Conservation (phyloP, 2,888 invertebrate species). For the Augiades crinisus region DNA sequence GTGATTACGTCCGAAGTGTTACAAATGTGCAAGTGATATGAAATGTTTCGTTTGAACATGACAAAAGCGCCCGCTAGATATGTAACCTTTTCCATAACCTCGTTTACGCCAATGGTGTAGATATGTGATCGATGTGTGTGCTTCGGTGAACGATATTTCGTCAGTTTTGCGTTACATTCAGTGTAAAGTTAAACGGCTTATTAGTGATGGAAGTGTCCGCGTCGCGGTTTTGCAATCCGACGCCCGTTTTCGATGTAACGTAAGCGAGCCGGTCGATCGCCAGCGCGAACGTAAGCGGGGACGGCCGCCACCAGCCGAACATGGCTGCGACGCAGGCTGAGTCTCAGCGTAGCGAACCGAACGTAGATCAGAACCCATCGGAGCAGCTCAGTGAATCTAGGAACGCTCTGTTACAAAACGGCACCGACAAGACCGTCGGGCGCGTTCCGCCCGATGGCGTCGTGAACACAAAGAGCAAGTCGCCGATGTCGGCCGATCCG, state of each 20-base stretch:
- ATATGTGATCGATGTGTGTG: slow-evolving; percentile 88
- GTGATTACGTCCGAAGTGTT: slow-evolving; percentile 64
- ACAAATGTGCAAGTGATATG: slow-evolving; percentile 72
- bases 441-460: slow-evolving; percentile 84
- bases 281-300: slow-evolving; percentile 83
- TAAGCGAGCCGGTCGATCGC: slow-evolving; percentile 80
- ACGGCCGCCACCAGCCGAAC: slow-evolving; percentile 83
- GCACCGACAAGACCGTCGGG: slow-evolving; percentile 87
- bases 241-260: slow-evolving; percentile 81
- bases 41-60: slow-evolving; percentile 75
- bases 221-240: slow-evolving; percentile 79
- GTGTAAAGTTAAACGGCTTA: slow-evolving; percentile 65
- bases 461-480: slow-evolving; percentile 84
- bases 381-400: slow-evolving; percentile 85
- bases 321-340: slow-evolving; percentile 94
- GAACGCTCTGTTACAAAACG: slow-evolving; percentile 87
- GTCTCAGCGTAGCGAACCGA: slow-evolving; percentile 90
- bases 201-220: slow-evolving; percentile 81
- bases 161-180: slow-evolving; percentile 74
- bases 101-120: slow-evolving; percentile 89
- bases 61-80: slow-evolving; percentile 82
- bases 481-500: slow-evolving; percentile 85
- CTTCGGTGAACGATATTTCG: slow-evolving; percentile 85
- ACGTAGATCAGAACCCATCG: slow-evolving; percentile 84
- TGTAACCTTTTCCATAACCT: slow-evolving; percentile 89